phyloP scores from a whole-genome alignment of 2,888 invertebrate species.

The Catonia carolina region DNA sequence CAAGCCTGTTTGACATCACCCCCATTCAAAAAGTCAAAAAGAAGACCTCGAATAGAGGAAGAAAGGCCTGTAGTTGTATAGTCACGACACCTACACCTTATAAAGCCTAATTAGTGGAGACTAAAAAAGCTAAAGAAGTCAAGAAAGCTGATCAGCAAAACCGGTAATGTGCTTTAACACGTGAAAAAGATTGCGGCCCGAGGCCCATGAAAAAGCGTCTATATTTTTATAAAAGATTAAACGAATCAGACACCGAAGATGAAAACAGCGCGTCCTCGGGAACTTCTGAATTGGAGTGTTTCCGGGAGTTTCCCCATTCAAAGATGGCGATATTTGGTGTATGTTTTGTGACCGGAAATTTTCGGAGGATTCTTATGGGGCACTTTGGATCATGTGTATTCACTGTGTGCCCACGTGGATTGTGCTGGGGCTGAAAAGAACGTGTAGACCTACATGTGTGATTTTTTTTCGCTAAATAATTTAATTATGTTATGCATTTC shows the following conservation, averaged over 20 bases:
- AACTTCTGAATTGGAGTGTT: slow-evolving; percentile 7
- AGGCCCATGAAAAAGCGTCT: slow-evolving; percentile 7
- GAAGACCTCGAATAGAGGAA: slow-evolving; percentile 11
- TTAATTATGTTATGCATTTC: neutral
- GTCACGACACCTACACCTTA: slow-evolving; percentile 16
- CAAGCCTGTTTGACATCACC: slow-evolving; percentile 10
- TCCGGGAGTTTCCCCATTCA: slow-evolving; percentile 4
- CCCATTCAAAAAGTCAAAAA: slow-evolving; percentile 9
- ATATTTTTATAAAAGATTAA: neutral
- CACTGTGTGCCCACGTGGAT: neutral
- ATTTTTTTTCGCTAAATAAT: slow-evolving; percentile 5
- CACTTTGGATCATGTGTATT: slow-evolving; percentile 10
- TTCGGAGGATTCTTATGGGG: slow-evolving; percentile 2
- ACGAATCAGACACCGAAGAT: too few species aligned
- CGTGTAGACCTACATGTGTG: slow-evolving; percentile 9
- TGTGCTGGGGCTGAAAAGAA: slow-evolving; percentile 15
- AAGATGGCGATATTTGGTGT: slow-evolving; percentile 15
- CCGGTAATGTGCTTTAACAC: slow-evolving; percentile 7
- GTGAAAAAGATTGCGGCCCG: neutral
- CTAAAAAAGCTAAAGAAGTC: slow-evolving; percentile 12
- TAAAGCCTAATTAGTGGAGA: slow-evolving; percentile 13
- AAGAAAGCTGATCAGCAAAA: slow-evolving; percentile 14
- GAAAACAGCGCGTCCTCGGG: neutral
- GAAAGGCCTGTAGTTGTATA: slow-evolving; percentile 16
- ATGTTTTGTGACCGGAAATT: slow-evolving; percentile 14